Evolutionary conservation across 2,888 invertebrate genomes (phyloP).

Genomic region (Athripsodes cinereus): DNA sequence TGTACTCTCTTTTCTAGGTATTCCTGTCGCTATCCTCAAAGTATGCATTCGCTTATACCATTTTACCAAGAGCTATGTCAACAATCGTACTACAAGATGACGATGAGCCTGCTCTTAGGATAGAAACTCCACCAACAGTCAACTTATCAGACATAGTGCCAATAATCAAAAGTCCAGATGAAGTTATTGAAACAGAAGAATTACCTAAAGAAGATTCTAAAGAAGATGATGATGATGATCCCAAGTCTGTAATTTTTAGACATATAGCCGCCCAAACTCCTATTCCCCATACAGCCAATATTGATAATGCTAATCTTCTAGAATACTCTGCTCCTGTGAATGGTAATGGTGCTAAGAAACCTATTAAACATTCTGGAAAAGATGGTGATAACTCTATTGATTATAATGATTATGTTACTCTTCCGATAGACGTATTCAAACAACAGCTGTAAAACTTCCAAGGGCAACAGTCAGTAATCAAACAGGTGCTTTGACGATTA

Average conservation of each 20-base stretch:
- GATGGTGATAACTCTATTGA: constrained; percentile 5
- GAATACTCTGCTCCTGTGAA: constrained; percentile 7
- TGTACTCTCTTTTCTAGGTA: neutral
- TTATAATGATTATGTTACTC: constrained; percentile 7
- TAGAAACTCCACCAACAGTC: neutral
- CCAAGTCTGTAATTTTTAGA: neutral
- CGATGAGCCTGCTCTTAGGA: neutral
- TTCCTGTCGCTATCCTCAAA: neutral
- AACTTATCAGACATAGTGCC: neutral
- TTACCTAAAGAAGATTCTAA: neutral
- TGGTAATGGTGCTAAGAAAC: neutral
- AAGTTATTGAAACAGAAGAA: neutral
- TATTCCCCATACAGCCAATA: constrained; percentile 9
- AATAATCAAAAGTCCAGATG: neutral
- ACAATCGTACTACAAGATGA: neutral
- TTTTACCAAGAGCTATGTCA: neutral
- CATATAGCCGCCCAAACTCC: neutral
- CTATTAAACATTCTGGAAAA: neutral
- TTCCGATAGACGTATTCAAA: constrained; percentile 12
- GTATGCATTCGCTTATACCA: neutral
- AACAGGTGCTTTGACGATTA: too few relatives aligned
- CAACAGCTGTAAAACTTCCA: constrained; percentile 3
- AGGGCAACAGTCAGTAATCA: too few relatives aligned
- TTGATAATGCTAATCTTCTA: constrained; percentile 9
- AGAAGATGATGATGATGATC: neutral